Percentiles rank a stretch among this genome's conserved stretches.
These are phyloP conservation scores for Spilosoma lubricipeda DNA, from an alignment of 2,888 invertebrate species.

Conservation along the genomic window DNA sequence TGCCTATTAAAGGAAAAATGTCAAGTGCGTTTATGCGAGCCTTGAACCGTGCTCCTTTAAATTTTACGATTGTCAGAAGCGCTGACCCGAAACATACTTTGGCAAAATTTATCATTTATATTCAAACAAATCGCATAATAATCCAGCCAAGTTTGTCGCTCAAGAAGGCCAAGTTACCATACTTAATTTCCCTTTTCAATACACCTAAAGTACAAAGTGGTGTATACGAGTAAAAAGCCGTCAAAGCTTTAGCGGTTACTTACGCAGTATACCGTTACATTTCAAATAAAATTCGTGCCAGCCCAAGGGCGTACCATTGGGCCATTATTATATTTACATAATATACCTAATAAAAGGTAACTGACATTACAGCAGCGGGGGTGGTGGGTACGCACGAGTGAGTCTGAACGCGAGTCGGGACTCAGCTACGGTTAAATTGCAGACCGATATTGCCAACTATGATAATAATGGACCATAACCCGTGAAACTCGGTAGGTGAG, in stretches of 20 bases:
- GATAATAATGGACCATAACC: slow-evolving; percentile 11
- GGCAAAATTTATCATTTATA: slow-evolving; percentile 15
- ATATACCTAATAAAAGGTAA: slow-evolving; percentile 60
- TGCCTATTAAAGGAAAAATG: slow-evolving; percentile 4
- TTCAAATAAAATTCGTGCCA: slow-evolving; percentile 54
- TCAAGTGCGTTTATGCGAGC: slow-evolving; percentile 18
- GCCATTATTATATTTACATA: slow-evolving; percentile 61
- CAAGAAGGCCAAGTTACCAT: slow-evolving; percentile 15
- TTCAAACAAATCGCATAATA: slow-evolving; percentile 17
- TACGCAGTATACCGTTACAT: slow-evolving; percentile 50
- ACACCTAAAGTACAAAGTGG: slow-evolving; percentile 19
- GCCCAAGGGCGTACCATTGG: slow-evolving; percentile 49
- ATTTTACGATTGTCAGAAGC: slow-evolving; percentile 21
- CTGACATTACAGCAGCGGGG: slow-evolving; percentile 51
- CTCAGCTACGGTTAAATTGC: slow-evolving; percentile 42
- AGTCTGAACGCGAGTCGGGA: slow-evolving; percentile 31
- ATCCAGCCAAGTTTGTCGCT: slow-evolving; percentile 12
- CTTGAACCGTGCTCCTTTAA: slow-evolving; percentile 34
- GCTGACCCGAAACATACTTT: slow-evolving; percentile 11
- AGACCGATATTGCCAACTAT: slow-evolving; percentile 32
- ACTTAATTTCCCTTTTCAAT: slow-evolving; percentile 42
- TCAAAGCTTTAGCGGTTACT: slow-evolving; percentile 43
- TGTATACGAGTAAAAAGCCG: slow-evolving; percentile 32
- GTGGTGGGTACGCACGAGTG: slow-evolving; percentile 55
- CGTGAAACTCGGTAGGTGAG: slow-evolving; percentile 4